phyloP scores from a whole-genome alignment of 2,888 invertebrate genomes.

The Choreutis nemorana region DNA sequence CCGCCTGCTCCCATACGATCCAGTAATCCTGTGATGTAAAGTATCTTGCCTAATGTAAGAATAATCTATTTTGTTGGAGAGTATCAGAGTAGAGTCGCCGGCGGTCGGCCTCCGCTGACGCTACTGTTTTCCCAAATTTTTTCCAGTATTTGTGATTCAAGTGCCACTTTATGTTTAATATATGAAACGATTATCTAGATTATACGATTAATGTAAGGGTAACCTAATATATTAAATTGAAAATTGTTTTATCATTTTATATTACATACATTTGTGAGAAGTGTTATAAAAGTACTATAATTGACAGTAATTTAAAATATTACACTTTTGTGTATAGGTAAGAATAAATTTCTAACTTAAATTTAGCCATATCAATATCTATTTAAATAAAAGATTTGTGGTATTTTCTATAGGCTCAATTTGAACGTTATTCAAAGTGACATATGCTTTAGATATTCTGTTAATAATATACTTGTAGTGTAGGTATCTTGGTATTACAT shows the following conservation, averaged over 20 bases:
- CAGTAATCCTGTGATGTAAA: slow-evolving; percentile 52
- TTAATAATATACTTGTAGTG: slow-evolving; percentile 64
- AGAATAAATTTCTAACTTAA: slow-evolving; percentile 65
- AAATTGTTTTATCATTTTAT: slow-evolving; percentile 70
- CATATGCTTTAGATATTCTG: slow-evolving; percentile 68
- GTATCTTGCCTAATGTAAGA: slow-evolving; percentile 59
- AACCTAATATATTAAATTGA: slow-evolving; percentile 66
- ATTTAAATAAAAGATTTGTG: slow-evolving; percentile 67
- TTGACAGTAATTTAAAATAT: slow-evolving; percentile 64
- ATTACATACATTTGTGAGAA: slow-evolving; percentile 67
- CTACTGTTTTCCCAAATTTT: slow-evolving; percentile 70
- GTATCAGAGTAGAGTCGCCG: slow-evolving; percentile 36
- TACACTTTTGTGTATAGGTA: slow-evolving; percentile 68
- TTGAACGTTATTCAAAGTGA: slow-evolving; percentile 67
- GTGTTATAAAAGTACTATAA: slow-evolving; percentile 63
- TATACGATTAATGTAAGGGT: slow-evolving; percentile 67
- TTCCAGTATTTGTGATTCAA: slow-evolving; percentile 81
- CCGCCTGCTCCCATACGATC: slow-evolving; percentile 25
- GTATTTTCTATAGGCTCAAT: slow-evolving; percentile 68
- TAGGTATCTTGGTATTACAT: slow-evolving; percentile 64
- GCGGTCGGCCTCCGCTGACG: slow-evolving; percentile 41
- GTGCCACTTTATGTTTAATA: slow-evolving; percentile 80
- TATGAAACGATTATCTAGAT: slow-evolving; percentile 69
- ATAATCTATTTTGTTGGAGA: slow-evolving; percentile 54
- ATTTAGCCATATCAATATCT: slow-evolving; percentile 69